Evolutionary conservation across 2,797 vertebrate species (phyloP).

Genomic region (Toxotes lorentzi): DNA sequence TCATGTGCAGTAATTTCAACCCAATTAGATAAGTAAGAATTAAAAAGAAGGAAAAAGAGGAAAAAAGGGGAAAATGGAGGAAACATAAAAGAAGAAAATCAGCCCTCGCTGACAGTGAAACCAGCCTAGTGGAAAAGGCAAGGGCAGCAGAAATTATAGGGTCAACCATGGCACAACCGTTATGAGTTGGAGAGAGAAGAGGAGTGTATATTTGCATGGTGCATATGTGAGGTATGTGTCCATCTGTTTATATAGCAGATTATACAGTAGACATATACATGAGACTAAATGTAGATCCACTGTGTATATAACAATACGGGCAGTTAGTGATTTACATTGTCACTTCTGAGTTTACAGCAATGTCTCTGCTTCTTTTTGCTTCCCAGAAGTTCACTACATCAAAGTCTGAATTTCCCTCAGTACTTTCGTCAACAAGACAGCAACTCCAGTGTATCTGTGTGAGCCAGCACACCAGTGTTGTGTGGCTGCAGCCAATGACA

Average conservation of each 20-base stretch:
- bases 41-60: slow-evolving; percentile 50
- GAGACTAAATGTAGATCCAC: slow-evolving; percentile 60
- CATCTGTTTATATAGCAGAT: slow-evolving; percentile 69
- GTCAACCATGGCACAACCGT: slow-evolving; percentile 56
- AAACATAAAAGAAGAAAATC: slow-evolving; percentile 50
- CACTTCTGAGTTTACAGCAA: slow-evolving; percentile 1
- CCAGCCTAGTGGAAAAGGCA: slow-evolving; percentile 61
- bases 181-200: slow-evolving; percentile 47
- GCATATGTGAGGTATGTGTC: slow-evolving; percentile 53
- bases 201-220: slow-evolving; percentile 73
- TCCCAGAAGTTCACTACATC: not conserved
- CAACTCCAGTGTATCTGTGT: slow-evolving; percentile 24
- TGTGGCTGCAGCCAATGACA: slow-evolving; percentile 24
- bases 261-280: slow-evolving; percentile 68
- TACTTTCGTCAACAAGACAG: slow-evolving; percentile 21
- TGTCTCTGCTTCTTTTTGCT: slow-evolving; percentile 1
- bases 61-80: slow-evolving; percentile 5
- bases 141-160: slow-evolving; percentile 76
- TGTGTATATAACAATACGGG: slow-evolving; percentile 48
- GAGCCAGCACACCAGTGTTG: slow-evolving; percentile 24
- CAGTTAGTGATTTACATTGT: slow-evolving; percentile 15
- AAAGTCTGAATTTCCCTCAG: slow-evolving; percentile 11
- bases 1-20: slow-evolving; percentile 34
- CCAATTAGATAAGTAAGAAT: slow-evolving; percentile 52
- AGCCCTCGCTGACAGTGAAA: slow-evolving; percentile 44